Evolutionary conservation across 1,140 invertebrate species (phyloP).

Genomic region (Pseudomyrmex flavicornis): DNA sequence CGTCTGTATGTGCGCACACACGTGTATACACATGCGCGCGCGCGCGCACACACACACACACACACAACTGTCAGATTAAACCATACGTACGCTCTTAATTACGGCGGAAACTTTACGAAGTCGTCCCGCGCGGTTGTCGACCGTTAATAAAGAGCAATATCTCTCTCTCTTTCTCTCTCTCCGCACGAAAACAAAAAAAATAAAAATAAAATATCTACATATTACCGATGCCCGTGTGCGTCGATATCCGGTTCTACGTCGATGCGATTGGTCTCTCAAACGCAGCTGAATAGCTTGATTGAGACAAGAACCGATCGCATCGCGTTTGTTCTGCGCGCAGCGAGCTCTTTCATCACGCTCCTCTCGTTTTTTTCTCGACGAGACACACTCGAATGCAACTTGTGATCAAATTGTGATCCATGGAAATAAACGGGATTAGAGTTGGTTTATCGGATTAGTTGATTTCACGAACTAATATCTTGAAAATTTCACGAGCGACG

Average conservation of each 20-base stretch:
- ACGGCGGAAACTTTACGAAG: conserved; percentile 52
- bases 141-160: conserved; percentile 58
- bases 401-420: conserved; percentile 3
- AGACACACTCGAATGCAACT: neutral
- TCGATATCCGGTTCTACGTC: conserved; percentile 54
- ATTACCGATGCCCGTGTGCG: conserved; percentile 8
- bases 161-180: conserved; percentile 40
- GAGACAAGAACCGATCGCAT: conserved; percentile 11
- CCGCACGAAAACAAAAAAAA: neutral
- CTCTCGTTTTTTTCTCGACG: neutral
- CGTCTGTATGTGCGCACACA: conserved; percentile 7
- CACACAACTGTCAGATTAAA: conserved; percentile 35
- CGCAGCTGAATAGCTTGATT: conserved; percentile 32
- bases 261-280: conserved; percentile 45
- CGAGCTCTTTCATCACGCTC: conserved; percentile 13
- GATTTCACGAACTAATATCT: conserved; percentile 11
- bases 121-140: conserved; percentile 47
- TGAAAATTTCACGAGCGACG: neutral
- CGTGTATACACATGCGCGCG: neutral
- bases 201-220: neutral
- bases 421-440: neutral
- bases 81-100: conserved; percentile 62
- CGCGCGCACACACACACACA: neutral
- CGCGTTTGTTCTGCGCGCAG: neutral
- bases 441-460: neutral